Evolutionary conservation across 1,140 invertebrate genomes (phyloP).

Genomic region (Idris sp.): DNA sequence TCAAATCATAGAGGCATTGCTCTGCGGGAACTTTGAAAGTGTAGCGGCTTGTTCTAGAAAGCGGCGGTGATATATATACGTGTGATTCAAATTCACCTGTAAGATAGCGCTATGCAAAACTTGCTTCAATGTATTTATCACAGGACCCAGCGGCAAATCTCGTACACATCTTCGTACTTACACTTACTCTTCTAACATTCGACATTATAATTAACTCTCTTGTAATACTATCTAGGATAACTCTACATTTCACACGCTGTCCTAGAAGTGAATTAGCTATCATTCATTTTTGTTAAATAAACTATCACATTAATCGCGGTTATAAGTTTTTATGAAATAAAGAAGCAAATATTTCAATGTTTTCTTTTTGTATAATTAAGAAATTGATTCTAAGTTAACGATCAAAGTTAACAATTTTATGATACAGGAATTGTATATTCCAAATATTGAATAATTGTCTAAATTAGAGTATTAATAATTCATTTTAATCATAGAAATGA

Average conservation of each 20-base stretch:
- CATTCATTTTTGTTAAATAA: neutral
- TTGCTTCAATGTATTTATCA: constrained; percentile 49
- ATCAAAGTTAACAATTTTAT: too few species aligned
- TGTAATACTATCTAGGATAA: constrained; percentile 26
- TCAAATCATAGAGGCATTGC: constrained; percentile 35
- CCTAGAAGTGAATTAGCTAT: constrained; percentile 5
- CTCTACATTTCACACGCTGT: constrained; percentile 11
- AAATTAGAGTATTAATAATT: neutral
- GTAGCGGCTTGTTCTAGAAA: constrained; percentile 54
- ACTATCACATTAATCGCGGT: too few species aligned
- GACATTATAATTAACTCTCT: constrained; percentile 43
- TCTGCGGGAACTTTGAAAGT: constrained; percentile 56
- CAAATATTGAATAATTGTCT: too few species aligned
- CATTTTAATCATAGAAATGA: neutral
- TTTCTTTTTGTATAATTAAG: too few species aligned
- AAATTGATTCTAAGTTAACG: too few species aligned
- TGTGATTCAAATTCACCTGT: constrained; percentile 55
- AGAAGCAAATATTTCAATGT: too few species aligned
- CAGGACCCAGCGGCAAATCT: constrained; percentile 29
- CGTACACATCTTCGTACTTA: constrained; percentile 7
- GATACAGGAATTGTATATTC: too few species aligned
- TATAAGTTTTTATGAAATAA: too few species aligned
- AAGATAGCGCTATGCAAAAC: constrained; percentile 53
- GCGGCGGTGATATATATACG: constrained; percentile 46
- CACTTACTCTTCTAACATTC: constrained; percentile 17